Base-by-base conservation (phyloP, 2,113 vertebrate genomes). In the Heterocephalus glaber region DNA sequence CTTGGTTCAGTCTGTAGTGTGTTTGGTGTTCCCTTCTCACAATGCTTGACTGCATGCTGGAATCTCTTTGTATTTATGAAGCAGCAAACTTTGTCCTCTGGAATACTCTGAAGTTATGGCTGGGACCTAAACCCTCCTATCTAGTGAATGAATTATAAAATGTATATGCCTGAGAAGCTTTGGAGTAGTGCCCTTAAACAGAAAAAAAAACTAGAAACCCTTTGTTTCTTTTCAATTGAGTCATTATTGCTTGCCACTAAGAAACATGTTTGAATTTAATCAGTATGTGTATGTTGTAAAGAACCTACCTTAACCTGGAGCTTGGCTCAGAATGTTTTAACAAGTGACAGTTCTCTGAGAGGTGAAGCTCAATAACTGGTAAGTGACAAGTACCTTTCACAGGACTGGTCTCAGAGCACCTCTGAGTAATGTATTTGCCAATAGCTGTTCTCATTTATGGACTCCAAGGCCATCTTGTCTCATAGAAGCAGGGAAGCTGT, bases 41-140 rank as follows among this genome's bases (percentile, higher is more conserved):
- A 97, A 92, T 97, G 96, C 97, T 98, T 98, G 97, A 98, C 96
- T 97, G 98, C 98, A 98, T 98, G 98, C 98, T 98, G 98, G 98
- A 98, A 98, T 96, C 93, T 97, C 90, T 97, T 92, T 97, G 97
- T 97, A 97, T 98, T 98, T 95, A 97, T 95, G 90, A 98, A 98
- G 97, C 54, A 83, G 98, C 97, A 97, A 97, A 98, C 91, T 97
- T 63, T 97, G 80, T 98, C 95, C 96, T 98, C 96, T 98, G 97
- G 97, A 98, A 97, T 98, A 98, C 90, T 97, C 98, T 35, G 97
- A 96, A 76, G 95, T 98, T 97, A 96, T 97, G 97, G 93, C 96
- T 97, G 97, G 97, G 97, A 97, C 93, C 98, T 88, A 41, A 82
- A 86, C 96, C 96, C 89, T 52, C 92, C 3, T 97, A 68, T 94